Percentiles rank a stretch among this genome's conserved stretches.
phyloP scores from a whole-genome alignment of 2,888 invertebrate genomes.

The Tetranychus piercei region DNA sequence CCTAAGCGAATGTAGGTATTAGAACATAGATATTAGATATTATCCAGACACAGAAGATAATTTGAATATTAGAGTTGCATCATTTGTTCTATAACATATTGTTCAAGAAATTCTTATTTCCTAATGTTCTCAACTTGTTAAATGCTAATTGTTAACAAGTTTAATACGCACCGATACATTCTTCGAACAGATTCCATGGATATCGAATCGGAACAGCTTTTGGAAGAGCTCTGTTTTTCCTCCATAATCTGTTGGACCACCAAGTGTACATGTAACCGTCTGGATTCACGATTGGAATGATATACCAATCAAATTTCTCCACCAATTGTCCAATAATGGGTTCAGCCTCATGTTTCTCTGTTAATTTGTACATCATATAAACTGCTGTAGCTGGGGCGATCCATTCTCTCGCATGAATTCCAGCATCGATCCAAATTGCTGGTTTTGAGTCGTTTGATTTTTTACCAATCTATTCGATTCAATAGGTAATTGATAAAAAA shows the following conservation, averaged over 20 bases:
- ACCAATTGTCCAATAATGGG: conserved; percentile 15
- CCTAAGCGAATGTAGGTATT: conserved; percentile 21
- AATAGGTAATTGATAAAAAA: conserved; percentile 3
- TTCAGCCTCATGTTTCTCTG: conserved; percentile 3
- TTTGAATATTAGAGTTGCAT: too few relatives aligned
- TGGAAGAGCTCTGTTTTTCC: conserved; percentile 22
- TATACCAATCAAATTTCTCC: conserved; percentile 13
- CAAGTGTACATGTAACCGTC: conserved; percentile 20
- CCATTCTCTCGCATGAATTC: conserved; percentile 52
- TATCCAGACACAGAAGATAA: conserved; percentile 18
- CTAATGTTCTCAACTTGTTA: too few relatives aligned
- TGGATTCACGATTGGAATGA: conserved; percentile 19
- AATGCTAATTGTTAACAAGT: conserved; percentile 3
- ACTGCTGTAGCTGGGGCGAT: conserved; percentile 50
- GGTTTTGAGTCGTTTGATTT: conserved; percentile 37
- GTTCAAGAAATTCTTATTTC: too few relatives aligned
- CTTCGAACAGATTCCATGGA: conserved; percentile 11
- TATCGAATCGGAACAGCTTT: conserved; percentile 7
- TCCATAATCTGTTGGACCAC: conserved; percentile 23
- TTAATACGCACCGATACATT: conserved; percentile 13
- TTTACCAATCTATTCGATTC: neutral
- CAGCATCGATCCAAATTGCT: conserved; percentile 56
- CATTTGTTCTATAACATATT: too few relatives aligned
- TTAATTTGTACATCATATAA: conserved; percentile 36
- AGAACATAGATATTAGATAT: too few relatives aligned